Conservation (phyloP, 2,888 invertebrate genomes). For the Cantharis nigra region DNA sequence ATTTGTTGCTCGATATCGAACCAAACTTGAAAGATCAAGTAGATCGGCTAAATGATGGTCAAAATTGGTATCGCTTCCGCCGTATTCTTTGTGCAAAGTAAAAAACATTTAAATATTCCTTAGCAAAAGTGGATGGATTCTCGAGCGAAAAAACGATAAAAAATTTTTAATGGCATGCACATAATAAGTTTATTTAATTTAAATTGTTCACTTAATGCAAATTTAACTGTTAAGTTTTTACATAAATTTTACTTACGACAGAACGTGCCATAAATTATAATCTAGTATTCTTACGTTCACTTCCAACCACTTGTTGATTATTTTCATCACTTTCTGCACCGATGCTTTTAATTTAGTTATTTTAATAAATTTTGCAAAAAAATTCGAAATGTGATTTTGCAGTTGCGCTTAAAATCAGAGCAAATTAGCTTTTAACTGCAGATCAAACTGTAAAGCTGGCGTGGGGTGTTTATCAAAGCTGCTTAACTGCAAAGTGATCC, state of each 20-base stretch:
- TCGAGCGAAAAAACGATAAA: neutral
- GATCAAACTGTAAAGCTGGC: neutral
- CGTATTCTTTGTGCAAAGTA: conserved; percentile 27
- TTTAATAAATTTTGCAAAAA: neutral
- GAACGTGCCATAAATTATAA: neutral
- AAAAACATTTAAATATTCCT: neutral
- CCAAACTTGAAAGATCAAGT: conserved; percentile 32
- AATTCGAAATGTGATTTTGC: neutral
- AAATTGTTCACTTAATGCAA: neutral
- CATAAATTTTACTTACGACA: neutral
- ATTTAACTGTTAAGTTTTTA: neutral
- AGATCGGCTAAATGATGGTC: conserved; percentile 28
- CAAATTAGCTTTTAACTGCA: neutral
- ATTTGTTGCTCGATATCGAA: conserved; percentile 22
- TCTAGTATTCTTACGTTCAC: neutral
- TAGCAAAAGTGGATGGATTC: neutral
- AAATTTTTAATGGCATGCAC: neutral
- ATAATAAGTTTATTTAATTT: neutral
- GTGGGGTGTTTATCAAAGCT: neutral
- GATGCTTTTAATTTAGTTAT: neutral
- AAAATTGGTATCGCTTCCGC: conserved; percentile 26
- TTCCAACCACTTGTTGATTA: conserved; percentile 1
- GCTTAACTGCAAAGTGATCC: neutral
- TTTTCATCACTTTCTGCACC: neutral
- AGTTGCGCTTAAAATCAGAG: neutral